Base-by-base conservation (phyloP, 1,140 invertebrate species). In the Aphelenchoides besseyi region DNA sequence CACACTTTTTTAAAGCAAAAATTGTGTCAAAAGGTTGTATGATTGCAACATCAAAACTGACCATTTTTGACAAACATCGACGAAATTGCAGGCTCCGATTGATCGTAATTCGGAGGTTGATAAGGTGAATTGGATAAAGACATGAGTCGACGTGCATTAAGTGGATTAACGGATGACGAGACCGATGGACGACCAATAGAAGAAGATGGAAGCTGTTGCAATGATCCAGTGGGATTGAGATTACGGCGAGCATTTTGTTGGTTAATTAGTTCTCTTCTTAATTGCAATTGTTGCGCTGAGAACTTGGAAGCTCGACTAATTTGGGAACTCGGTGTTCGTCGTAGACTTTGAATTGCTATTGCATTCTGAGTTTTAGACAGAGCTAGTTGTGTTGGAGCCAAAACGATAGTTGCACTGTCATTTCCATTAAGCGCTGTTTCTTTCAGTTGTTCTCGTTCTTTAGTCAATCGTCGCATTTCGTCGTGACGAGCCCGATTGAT, bases 141-240 rank as follows among this genome's bases (percentile, higher is more conserved):
- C 55, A 59, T 59, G 5, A 5, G 55, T 29, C 5, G 55, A 5
- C 18, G 5, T 5, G 5, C 55, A 8, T 12, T 23, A 5, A 59
- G 5, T 23, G 55, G 55, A 8, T 59, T 5, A 8, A 23, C 32
- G 5, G 32, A 5, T 8, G 55, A 59, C 5, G 55, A 5, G 23
- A 8, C 18, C 5, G 55, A 18, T 33, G 5, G 55, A 8, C 55
- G 55, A 59, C 55, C 32, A 28, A 23, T 18, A 33, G 23, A 59
- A 8, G 55, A 59, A 59, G 55, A 59, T 33, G 55, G 5, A 8
- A 59, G 55, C 18, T 59, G 55, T 23, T 59, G 55, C 5, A 59
- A 23, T 8, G 55, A 59, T 28, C 55, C 55, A 33, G 55, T 59
- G 12, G 55, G 55, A 59, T 59, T 59, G n/a, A n/a, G n/a, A n/a